Conservation (phyloP, 1,140 invertebrate genomes). For the Cherax quadricarinatus region DNA sequence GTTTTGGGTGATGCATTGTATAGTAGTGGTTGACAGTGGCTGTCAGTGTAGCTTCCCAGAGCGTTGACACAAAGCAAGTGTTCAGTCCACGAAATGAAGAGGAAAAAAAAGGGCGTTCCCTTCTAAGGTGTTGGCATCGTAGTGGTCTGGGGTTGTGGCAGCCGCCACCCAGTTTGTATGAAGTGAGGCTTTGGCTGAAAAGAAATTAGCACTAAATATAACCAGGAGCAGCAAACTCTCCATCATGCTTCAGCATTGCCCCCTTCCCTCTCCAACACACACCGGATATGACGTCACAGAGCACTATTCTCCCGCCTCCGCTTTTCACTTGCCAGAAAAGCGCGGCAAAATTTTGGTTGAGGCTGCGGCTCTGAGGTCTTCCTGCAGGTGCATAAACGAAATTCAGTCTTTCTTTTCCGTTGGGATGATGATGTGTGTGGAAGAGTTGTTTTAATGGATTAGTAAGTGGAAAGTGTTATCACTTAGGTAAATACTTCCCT, state of each 20-base stretch:
- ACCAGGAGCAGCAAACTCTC: neutral
- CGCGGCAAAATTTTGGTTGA: neutral
- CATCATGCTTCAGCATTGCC: neutral
- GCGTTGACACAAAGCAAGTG: too few species aligned
- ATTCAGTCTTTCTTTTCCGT: neutral
- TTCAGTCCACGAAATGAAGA: neutral
- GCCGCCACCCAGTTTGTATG: neutral
- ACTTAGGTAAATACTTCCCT: neutral
- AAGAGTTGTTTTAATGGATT: neutral
- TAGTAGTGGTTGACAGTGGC: too few species aligned
- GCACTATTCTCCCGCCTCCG: neutral
- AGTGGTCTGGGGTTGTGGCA: neutral
- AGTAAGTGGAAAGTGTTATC: neutral
- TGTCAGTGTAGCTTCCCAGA: too few species aligned
- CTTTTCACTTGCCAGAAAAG: neutral
- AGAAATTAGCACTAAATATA: slow-evolving; percentile 27
- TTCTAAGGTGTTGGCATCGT: neutral
- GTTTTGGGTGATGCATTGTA: too few species aligned
- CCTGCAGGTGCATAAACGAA: neutral
- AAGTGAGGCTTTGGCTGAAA: neutral
- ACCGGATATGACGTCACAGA: slow-evolving; percentile 59
- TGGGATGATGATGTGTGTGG: neutral
- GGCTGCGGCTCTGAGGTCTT: neutral
- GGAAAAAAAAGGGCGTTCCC: neutral
- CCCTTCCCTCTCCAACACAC: neutral